These are phyloP conservation scores for Trichechus manatus DNA, from an alignment of 2,113 vertebrate species.

Conservation along the genomic window DNA sequence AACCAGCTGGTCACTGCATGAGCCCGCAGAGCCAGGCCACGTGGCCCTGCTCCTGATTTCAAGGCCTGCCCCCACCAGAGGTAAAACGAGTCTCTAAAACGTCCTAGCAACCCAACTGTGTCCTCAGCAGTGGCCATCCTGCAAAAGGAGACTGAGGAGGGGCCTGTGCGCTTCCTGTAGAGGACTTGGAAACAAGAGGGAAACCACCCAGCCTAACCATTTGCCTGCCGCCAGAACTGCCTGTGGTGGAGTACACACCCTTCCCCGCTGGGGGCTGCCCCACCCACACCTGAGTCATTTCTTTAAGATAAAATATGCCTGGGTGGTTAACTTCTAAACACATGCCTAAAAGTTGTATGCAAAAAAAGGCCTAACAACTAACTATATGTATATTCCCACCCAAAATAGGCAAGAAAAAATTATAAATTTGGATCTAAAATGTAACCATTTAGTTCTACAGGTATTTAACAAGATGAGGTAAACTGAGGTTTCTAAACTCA, in stretches of 20 bases:
- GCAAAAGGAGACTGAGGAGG: background rate
- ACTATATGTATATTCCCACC: rapidly evolving
- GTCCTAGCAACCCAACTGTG: background rate
- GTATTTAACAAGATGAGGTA: background rate
- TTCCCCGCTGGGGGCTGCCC: no score
- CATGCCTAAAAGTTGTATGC: background rate
- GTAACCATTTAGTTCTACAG: background rate
- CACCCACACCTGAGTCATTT: background rate
- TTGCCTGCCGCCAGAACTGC: background rate
- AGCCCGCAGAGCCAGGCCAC: background rate
- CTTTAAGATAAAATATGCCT: background rate
- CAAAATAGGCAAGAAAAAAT: background rate
- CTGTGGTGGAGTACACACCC: background rate
- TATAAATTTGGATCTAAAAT: rapidly evolving
- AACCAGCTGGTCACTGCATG: background rate
- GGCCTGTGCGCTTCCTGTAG: background rate
- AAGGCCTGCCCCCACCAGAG: background rate
- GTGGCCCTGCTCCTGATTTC: background rate
- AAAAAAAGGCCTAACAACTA: background rate
- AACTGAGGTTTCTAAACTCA: rapidly evolving
- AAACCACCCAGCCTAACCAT: background rate
- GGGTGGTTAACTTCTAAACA: background rate
- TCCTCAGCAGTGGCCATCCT: background rate
- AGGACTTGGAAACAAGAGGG: background rate
- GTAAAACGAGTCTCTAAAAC: background rate